A percentile compares a stretch with the other conserved stretches of the same genome.
Evolutionary conservation across 2,113 vertebrate species (phyloP).

Genomic region (Atherinomorus stipes): DNA sequence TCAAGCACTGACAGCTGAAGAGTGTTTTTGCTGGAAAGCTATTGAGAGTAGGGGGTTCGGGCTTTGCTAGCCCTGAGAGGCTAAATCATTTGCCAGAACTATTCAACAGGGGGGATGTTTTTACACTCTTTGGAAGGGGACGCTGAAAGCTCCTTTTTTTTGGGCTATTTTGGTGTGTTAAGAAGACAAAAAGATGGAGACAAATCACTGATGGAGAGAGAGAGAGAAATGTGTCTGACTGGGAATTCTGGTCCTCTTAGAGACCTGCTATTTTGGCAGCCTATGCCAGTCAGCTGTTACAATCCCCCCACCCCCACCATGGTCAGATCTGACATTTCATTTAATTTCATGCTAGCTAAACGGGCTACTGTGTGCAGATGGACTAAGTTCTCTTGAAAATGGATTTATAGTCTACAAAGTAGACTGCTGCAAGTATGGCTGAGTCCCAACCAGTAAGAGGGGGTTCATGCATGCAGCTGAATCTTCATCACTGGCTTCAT

Average conservation of each 20-base stretch:
- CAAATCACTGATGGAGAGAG: constrained; percentile 3
- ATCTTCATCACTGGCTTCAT: not conserved
- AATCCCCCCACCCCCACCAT: not conserved
- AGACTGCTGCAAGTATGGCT: constrained; percentile 10
- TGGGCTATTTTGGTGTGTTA: constrained; percentile 15
- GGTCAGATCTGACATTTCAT: constrained; percentile 51
- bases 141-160: constrained; percentile 34
- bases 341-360: constrained; percentile 41
- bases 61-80: constrained; percentile 33
- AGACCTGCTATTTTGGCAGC: constrained; percentile 4
- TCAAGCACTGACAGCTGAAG: constrained; percentile 36
- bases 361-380: constrained; percentile 31
- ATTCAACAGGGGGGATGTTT: constrained; percentile 13
- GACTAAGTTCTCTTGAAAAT: constrained; percentile 41
- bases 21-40: constrained; percentile 46
- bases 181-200: constrained; percentile 16
- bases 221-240: constrained; percentile 22
- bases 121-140: constrained; percentile 41
- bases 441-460: constrained; percentile 15
- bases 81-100: constrained; percentile 48
- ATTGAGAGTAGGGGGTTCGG: constrained; percentile 44
- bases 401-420: constrained; percentile 49
- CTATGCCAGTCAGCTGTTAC: constrained; percentile 38
- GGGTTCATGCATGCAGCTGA: not conserved
- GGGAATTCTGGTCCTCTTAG: not conserved